These are phyloP conservation scores for Trachymyrmex septentrionalis DNA, from an alignment of 1,140 invertebrate species.

Conservation along the genomic window DNA sequence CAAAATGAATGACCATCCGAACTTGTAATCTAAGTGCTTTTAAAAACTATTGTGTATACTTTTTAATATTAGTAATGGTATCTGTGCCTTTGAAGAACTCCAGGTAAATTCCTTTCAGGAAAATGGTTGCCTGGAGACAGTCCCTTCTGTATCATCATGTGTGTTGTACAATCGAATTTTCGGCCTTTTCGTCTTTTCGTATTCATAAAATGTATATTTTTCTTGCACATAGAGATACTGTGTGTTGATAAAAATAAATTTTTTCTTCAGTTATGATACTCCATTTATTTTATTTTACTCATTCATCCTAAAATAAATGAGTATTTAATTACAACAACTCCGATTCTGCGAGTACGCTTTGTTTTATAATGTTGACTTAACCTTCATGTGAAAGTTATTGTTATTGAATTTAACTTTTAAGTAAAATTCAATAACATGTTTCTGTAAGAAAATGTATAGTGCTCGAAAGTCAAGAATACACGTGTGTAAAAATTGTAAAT, in stretches of 20 bases:
- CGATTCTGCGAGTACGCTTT: neutral
- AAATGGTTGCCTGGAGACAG: neutral
- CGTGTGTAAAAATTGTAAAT: neutral
- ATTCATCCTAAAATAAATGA: neutral
- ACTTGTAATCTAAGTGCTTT: neutral
- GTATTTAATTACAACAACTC: neutral
- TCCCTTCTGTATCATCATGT: too few species aligned
- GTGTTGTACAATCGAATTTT: neutral
- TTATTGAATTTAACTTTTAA: too few species aligned
- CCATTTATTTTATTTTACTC: neutral
- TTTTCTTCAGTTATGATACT: neutral
- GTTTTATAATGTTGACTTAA: neutral
- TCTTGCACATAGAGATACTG: neutral
- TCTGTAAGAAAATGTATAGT: neutral
- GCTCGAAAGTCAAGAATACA: neutral
- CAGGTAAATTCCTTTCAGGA: neutral
- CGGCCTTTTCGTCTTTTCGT: neutral
- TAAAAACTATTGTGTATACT: neutral
- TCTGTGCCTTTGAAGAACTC: neutral
- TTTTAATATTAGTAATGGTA: neutral
- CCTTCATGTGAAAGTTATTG: too few species aligned
- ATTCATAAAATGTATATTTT: neutral
- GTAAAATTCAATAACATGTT: slow-evolving; percentile 2
- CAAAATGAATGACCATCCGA: neutral
- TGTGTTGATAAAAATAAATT: neutral